These are phyloP conservation scores for Noctua janthina DNA, from an alignment of 2,888 invertebrate genomes.

Conservation along the genomic window DNA sequence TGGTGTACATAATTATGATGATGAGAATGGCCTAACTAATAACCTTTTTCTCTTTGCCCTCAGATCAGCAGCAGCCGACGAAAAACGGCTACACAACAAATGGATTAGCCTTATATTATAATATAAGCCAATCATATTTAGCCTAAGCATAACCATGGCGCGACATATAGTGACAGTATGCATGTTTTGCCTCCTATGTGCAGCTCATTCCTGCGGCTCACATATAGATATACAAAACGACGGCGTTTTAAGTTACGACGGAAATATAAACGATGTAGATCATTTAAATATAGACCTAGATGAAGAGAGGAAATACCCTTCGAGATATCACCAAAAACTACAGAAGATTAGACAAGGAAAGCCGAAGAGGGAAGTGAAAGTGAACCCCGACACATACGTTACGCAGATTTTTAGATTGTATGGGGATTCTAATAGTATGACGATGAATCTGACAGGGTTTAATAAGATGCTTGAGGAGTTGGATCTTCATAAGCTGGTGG, in stretches of 20 bases:
- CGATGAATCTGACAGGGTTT: slow-evolving; percentile 92
- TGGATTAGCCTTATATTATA: slow-evolving; percentile 68
- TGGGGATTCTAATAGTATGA: slow-evolving; percentile 91
- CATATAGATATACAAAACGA: slow-evolving; percentile 89
- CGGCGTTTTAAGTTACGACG: slow-evolving; percentile 74
- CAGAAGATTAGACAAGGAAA: slow-evolving; percentile 76
- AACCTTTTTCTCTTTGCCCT: slow-evolving; percentile 65
- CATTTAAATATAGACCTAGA: slow-evolving; percentile 73
- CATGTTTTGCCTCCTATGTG: slow-evolving; percentile 95
- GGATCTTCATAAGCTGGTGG: slow-evolving; percentile 89
- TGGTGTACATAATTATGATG: neutral
- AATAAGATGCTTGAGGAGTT: slow-evolving; percentile 92
- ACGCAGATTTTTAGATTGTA: slow-evolving; percentile 92
- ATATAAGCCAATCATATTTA: slow-evolving; percentile 67
- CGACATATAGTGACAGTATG: slow-evolving; percentile 94
- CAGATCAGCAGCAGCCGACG: slow-evolving; percentile 70
- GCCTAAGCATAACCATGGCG: slow-evolving; percentile 80
- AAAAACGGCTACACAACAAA: slow-evolving; percentile 55
- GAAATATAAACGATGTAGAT: slow-evolving; percentile 68
- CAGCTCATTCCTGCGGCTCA: slow-evolving; percentile 94
- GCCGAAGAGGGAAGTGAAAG: slow-evolving; percentile 77
- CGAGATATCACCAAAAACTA: slow-evolving; percentile 78
- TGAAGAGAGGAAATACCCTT: slow-evolving; percentile 71
- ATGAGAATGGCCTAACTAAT: neutral
- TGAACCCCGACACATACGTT: slow-evolving; percentile 91